A percentile compares a stretch with the other conserved stretches of the same genome.
phyloP scores from a whole-genome alignment of 2,888 invertebrate species.

The Baronia brevicornis region DNA sequence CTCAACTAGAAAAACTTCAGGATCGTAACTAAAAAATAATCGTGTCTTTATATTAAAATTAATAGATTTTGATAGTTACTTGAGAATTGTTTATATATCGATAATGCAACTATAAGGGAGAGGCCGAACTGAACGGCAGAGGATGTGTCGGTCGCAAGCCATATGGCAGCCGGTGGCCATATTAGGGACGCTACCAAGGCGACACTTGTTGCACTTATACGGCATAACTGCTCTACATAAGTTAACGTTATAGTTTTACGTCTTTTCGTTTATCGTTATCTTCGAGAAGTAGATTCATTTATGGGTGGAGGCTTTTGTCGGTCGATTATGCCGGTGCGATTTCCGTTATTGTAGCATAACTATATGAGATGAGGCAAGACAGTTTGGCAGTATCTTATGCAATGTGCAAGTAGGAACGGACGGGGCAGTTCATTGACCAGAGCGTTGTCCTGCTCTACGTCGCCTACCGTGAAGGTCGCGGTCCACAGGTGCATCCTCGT shows the following conservation, averaged over 20 bases:
- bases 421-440: slow-evolving; percentile 74
- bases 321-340: slow-evolving; percentile 26
- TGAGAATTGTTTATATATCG: slow-evolving; percentile 35
- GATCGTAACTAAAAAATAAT: slow-evolving; percentile 2
- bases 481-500: slow-evolving; percentile 32
- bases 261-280: slow-evolving; percentile 51
- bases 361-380: slow-evolving; percentile 43
- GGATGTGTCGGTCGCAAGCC: slow-evolving; percentile 62
- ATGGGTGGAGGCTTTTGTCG: slow-evolving; percentile 24
- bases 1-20: neutral
- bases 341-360: slow-evolving; percentile 34
- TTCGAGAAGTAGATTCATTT: slow-evolving; percentile 32
- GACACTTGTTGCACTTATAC: slow-evolving; percentile 74
- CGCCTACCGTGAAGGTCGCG: slow-evolving; percentile 72
- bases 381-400: slow-evolving; percentile 57
- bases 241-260: slow-evolving; percentile 39
- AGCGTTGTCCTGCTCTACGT: slow-evolving; percentile 62
- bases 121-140: slow-evolving; percentile 44
- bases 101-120: slow-evolving; percentile 33
- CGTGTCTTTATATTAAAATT: slow-evolving; percentile 10
- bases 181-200: slow-evolving; percentile 70
- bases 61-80: slow-evolving; percentile 25
- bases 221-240: slow-evolving; percentile 65
- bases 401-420: slow-evolving; percentile 47
- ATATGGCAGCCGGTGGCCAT: slow-evolving; percentile 68